Evolutionary conservation across 2,888 invertebrate species (phyloP), one percentile per base, ranked within the genome.

Genomic region (Drosophila leonis): DNA sequence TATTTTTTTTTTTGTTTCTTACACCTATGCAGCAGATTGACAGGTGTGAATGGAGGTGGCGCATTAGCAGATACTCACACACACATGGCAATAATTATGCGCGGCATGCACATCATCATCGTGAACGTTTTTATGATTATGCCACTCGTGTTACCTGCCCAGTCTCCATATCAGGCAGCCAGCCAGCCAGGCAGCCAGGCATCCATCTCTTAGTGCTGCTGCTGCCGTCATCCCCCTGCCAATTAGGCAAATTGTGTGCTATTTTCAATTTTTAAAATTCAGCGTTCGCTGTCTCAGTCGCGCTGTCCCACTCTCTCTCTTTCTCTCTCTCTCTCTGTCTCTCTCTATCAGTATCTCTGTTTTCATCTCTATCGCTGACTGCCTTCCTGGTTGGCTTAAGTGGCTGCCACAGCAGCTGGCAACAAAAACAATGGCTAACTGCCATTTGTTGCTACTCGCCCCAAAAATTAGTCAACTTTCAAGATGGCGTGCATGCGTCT

Each of bases 181-280:
- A 48, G 29, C 29, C n/a, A 46, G 46, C 9, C 27, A 48, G n/a
- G 2, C 27, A 46, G 46, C 27, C n/a, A 27, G 27, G 29, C 48
- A 49, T 37, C 6, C 41, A 13, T 29, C 51, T 46, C 29, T 41
- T 20, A 18, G 27, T 55, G 33, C 35, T 20, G 13, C 35, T 20
- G 13, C 51, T 41, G 27, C 54, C 20, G 12, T 42, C 51, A 35
- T 75, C 77, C 66, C 72, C 78, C 77, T 79, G 88, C 87, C 92
- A 92, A 92, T 92, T 92, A 92, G 92, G 90, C 84, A 92, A 92
- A 92, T 92, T 91, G 91, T 92, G 91, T 91, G 90, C 92, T 88
- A 92, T 92, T 92, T 92, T 79, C 83, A 92, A 90, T 91, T 91
- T 92, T 80, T 67, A 61, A 87, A 86, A 80, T 82, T 86, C 77